These are phyloP conservation scores for Acanthurus leucopareius DNA, from an alignment of 2,797 vertebrate genomes.

Conservation along the genomic window DNA sequence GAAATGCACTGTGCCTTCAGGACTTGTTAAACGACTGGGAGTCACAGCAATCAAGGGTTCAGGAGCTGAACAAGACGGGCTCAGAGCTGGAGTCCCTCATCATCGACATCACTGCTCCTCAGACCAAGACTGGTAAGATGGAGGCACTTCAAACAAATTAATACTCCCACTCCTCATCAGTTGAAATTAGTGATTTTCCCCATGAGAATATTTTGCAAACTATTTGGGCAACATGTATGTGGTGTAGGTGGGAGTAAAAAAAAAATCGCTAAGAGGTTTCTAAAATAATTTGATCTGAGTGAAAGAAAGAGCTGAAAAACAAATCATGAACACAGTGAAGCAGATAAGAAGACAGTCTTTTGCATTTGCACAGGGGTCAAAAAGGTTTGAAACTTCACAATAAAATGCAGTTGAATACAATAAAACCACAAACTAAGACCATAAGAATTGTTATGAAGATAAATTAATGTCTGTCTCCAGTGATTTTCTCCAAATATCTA, in stretches of 20 bases:
- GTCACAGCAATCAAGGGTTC: constrained; percentile 86
- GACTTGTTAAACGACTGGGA: constrained; percentile 91
- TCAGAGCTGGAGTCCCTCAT: constrained; percentile 93
- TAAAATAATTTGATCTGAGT: constrained; percentile 6
- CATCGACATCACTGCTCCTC: constrained; percentile 91
- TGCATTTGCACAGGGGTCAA: no score
- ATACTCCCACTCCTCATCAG: neutral
- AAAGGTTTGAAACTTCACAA: neutral
- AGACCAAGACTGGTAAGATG: constrained; percentile 88
- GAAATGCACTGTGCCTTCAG: constrained; percentile 74
- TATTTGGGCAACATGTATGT: constrained; percentile 6
- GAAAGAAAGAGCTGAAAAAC: constrained; percentile 11
- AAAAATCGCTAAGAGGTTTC: neutral
- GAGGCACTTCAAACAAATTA: neutral
- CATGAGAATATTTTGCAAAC: neutral
- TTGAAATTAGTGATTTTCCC: constrained; percentile 3
- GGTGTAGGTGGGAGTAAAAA: neutral
- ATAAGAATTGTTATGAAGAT: neutral
- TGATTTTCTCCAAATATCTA: neutral
- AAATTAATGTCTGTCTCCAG: neutral
- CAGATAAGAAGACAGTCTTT: neutral
- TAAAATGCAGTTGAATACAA: no score
- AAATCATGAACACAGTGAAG: neutral
- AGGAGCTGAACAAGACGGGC: constrained; percentile 91
- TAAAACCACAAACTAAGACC: neutral